Percentiles rank a stretch among this genome's conserved stretches.
Conservation (phyloP, 2,113 vertebrate genomes). For the Sitta europaea region DNA sequence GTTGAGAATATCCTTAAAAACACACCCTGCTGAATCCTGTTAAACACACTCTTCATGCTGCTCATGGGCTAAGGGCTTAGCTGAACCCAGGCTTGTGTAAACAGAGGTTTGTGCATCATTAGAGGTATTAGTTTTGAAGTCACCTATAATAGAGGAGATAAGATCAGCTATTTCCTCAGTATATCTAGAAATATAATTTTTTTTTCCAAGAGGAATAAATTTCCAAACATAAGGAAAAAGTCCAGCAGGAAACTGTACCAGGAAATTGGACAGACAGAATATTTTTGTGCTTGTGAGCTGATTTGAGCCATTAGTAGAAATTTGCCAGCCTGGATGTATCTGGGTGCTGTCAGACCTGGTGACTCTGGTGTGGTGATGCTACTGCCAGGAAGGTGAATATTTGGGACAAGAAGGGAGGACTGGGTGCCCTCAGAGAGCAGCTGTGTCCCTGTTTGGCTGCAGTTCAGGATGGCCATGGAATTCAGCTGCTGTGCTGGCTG, state of each 20-base stretch:
- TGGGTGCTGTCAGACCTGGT: neutral
- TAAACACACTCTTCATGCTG: neutral
- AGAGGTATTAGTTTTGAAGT: neutral
- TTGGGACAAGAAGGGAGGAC: neutral
- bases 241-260: neutral
- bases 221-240: neutral
- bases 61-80: neutral
- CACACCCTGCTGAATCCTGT: neutral
- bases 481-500: neutral
- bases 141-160: neutral
- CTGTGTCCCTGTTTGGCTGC: neutral
- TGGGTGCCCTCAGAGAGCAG: neutral
- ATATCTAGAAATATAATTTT: neutral
- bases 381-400: neutral
- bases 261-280: conserved; percentile 12
- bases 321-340: neutral
- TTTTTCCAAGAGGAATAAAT: neutral
- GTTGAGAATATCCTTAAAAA: neutral
- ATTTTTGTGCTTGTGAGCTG: neutral
- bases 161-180: conserved; percentile 14
- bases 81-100: neutral
- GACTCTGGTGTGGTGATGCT: neutral
- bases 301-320: neutral
- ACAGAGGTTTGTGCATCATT: neutral
- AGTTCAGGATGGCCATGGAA: neutral